Base-by-base conservation (phyloP, 2,797 vertebrate species). In the Synanceia verrucosa region DNA sequence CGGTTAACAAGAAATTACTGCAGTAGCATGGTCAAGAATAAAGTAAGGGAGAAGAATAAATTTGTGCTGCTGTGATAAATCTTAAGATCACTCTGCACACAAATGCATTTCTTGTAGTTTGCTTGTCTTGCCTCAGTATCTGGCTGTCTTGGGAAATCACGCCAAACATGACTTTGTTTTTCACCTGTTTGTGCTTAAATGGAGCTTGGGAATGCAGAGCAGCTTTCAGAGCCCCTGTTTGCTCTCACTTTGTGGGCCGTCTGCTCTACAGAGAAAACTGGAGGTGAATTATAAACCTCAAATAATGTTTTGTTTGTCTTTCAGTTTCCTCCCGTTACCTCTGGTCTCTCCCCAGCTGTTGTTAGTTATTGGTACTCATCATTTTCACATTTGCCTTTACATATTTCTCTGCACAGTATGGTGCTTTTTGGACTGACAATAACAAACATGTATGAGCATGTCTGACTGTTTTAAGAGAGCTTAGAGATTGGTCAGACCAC, bases 131-230 rank as follows among this genome's bases (percentile, higher is more conserved):
- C 74, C 58, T 82, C 65, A 44, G 61, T 86, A 66, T 82, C 77
- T 82, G 2, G 29, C 51, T 33, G 59, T 82, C 86, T 76, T 62
- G 82, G 88, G 85, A 89, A 90, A 88, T 87, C 73, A 89, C 47
- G 62, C 62, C 82, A 83, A 87, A 80, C 75, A 85, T 76, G 79
- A 67, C 83, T 89, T 82, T 81, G 73, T 85, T 82, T 85, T 86
- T 84, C 76, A 86, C 81, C 81, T 79, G 76, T 68, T 86, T 71
- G 70, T 70, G 74, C 73, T 85, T 84, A 84, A 86, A 71, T 89
- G 78, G 66, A 73, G 79, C 76, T 84, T 59, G 56, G 72, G 84
- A 85, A 84, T 83, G 76, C 78, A 78, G 75, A 87, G 79, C 65
- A 66, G 75, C 67, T 73, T 76, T 75, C 66, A 63, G 60, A 46